phyloP scores from a whole-genome alignment of 2,113 vertebrate genomes.

The Anas platyrhynchos region DNA sequence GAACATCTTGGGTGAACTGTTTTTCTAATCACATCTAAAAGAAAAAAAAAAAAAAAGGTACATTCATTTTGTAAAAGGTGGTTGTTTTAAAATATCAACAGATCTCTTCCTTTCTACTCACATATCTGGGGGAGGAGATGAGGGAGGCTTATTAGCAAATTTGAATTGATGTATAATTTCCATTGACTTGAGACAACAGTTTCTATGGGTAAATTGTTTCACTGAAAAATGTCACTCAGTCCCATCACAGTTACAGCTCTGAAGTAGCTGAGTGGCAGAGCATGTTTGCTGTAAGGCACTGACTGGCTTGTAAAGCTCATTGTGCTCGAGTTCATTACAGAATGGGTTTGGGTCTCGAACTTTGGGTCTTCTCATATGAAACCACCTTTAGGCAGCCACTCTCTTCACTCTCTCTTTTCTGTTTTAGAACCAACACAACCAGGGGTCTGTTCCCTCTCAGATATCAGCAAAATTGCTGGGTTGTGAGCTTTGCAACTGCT shows the following conservation, averaged over 20 bases:
- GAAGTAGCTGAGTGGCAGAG: slow-evolving; percentile 4
- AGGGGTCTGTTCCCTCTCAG: not conserved
- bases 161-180: slow-evolving; percentile 52
- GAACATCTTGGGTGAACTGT: slow-evolving; percentile 29
- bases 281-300: not conserved
- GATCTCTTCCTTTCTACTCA: slow-evolving; percentile 13
- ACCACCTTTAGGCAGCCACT: not conserved
- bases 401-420: not conserved
- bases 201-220: slow-evolving; percentile 59
- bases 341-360: not conserved
- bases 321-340: not conserved
- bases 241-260: not conserved
- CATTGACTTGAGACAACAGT: slow-evolving; percentile 46
- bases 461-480: not conserved
- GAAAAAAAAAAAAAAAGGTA: not conserved
- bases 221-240: slow-evolving; percentile 53
- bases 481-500: not conserved
- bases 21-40: slow-evolving; percentile 8
- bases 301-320: not conserved
- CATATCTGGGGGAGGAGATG: slow-evolving; percentile 23
- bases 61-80: slow-evolving; percentile 31
- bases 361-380: not conserved
- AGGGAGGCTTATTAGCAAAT: slow-evolving; percentile 52
- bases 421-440: not conserved
- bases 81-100: slow-evolving; percentile 47